Conservation (phyloP, 2,888 invertebrate species). For the Mamestra brassicae region DNA sequence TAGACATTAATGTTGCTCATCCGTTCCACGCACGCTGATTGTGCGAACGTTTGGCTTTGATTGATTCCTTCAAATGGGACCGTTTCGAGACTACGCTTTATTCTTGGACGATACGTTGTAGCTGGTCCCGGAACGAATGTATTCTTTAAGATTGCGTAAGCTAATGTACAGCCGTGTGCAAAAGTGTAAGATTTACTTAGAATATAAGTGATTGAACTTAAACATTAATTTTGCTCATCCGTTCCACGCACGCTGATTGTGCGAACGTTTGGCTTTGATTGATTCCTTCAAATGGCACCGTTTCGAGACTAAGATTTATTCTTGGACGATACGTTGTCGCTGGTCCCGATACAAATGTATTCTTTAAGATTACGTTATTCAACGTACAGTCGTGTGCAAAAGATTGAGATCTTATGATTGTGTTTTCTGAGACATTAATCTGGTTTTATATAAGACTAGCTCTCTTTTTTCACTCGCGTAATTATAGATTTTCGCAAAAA, state of each 20-base stretch:
- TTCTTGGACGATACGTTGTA: conserved; percentile 69
- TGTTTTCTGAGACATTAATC: neutral
- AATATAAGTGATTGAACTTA: neutral
- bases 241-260: conserved; percentile 86
- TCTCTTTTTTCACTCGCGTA: no score
- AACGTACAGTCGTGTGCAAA: neutral
- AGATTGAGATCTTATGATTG: neutral
- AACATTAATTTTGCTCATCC: conserved; percentile 75
- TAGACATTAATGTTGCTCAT: conserved; percentile 72
- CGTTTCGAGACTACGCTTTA: conserved; percentile 72
- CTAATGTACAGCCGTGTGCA: neutral
- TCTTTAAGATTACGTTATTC: conserved; percentile 22
- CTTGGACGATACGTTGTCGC: conserved; percentile 66
- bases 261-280: conserved; percentile 86
- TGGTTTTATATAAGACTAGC: no score
- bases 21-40: conserved; percentile 85
- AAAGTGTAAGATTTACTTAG: neutral
- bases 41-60: conserved; percentile 85
- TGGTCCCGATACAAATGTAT: conserved; percentile 1
- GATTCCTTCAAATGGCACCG: conserved; percentile 85
- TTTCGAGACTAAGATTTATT: conserved; percentile 73
- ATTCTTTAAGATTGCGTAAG: conserved; percentile 21
- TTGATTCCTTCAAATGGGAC: conserved; percentile 86
- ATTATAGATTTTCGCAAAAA: no score
- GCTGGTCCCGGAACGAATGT: conserved; percentile 1